These are phyloP conservation scores for Oryzias javanicus DNA, from an alignment of 2,113 vertebrate genomes.

Conservation along the genomic window DNA sequence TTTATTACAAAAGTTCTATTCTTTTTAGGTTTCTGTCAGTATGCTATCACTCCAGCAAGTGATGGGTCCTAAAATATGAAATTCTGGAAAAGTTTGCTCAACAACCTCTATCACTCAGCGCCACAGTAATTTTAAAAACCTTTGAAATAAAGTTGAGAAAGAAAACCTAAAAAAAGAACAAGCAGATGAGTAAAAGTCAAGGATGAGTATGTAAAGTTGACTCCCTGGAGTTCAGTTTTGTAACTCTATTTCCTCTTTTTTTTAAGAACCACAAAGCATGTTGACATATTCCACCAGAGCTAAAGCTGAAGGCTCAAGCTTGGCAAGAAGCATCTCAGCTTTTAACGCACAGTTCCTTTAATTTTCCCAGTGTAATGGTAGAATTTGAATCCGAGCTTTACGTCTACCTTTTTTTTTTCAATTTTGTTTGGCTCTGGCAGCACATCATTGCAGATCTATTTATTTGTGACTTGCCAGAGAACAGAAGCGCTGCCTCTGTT, in stretches of 20 bases:
- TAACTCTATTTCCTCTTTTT: slow-evolving; percentile 25
- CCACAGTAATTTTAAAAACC: slow-evolving; percentile 17
- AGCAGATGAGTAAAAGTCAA: slow-evolving; percentile 27
- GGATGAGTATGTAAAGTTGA: slow-evolving; percentile 37
- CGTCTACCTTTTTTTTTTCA: no score
- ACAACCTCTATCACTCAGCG: slow-evolving; percentile 20
- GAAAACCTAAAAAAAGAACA: slow-evolving; percentile 36
- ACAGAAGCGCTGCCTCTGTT: slow-evolving; percentile 30
- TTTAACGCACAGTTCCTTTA: no score
- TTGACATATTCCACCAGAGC: slow-evolving; percentile 40
- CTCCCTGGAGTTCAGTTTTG: slow-evolving; percentile 22
- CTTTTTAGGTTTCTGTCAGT: slow-evolving; percentile 10
- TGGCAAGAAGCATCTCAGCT: slow-evolving; percentile 21
- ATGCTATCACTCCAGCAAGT: slow-evolving; percentile 18
- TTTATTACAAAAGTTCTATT: no score
- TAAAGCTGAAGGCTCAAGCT: slow-evolving; percentile 29
- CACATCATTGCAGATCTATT: slow-evolving; percentile 32
- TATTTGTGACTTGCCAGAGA: slow-evolving; percentile 57
- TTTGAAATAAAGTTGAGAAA: slow-evolving; percentile 11
- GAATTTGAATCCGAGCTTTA: no score
- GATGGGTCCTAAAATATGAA: slow-evolving; percentile 36
- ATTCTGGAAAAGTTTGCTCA: slow-evolving; percentile 16
- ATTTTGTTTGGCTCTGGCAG: slow-evolving; percentile 37
- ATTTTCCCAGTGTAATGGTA: no score
- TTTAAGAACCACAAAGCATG: slow-evolving; percentile 31